Base-by-base conservation (phyloP, 2,888 invertebrate genomes). In the Griposia aprilina region DNA sequence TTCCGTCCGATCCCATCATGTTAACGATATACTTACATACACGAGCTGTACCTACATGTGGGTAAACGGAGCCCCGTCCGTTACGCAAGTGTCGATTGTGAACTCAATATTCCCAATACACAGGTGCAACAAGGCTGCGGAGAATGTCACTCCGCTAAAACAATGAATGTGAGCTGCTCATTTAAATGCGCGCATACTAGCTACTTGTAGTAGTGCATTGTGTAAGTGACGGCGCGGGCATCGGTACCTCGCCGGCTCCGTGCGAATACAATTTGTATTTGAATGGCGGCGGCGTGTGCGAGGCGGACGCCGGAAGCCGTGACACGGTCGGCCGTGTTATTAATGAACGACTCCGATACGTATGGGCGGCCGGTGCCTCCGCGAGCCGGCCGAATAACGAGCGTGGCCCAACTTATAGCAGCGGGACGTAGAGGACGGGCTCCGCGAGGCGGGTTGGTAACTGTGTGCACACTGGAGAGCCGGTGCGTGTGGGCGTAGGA, bases 241-340 rank as follows among this genome's bases (percentile, higher is more conserved):
- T 41, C 41, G 7, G 41, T 36, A 36, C 30, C 30, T 78, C 87
- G 88, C 86, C 88, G 88, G 86, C 89, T 93, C 88, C 91, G 91
- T 92, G 95, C 94, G 93, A 95, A 95, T 94, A 93, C 92, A 93
- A 94, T 94, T 94, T 92, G 91, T 94, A 94, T 95, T 94, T 93
- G 94, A 94, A 95, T 93, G 93, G 91, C 90, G 88, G 45, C 45
- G 45, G 85, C 76, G 88, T 76, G 88, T 76, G 90, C 82, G 87
- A 89, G 91, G 88, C 88, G 88, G 89, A 88, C 92, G 93, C 95
- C 96, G 96, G 96, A 96, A 96, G 93, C 94, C 94, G 94, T 92
- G 94, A 94, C 93, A 93, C 93, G 93, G 93, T 91, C 94, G 93
- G 92, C 90, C 92, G 92, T 93, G 94, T 95, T 95, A 95, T 95